Evolutionary conservation across 2,888 invertebrate species (phyloP).

Genomic region (Drosophila cognata): DNA sequence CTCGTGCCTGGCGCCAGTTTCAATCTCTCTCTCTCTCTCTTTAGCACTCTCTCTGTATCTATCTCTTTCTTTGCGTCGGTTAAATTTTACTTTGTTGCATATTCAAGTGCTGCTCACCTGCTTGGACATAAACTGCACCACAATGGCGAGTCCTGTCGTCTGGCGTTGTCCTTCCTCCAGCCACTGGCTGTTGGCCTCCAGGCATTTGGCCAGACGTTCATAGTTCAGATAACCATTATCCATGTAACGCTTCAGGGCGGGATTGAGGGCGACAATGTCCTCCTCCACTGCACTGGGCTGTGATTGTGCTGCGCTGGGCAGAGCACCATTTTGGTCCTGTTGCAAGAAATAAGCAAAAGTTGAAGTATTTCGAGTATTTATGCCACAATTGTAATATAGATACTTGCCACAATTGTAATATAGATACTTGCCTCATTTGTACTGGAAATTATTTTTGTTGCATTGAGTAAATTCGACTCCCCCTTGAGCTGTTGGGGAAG

Average conservation of each 20-base stretch:
- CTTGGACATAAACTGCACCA: slow-evolving; percentile 93
- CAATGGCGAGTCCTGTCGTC: slow-evolving; percentile 92
- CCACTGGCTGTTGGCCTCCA: slow-evolving; percentile 44
- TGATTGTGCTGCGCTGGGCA: slow-evolving; percentile 5
- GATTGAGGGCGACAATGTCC: slow-evolving; percentile 36
- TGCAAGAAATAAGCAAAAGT: background rate
- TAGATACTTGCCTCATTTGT: slow-evolving; percentile 54
- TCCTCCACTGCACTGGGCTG: slow-evolving; percentile 14
- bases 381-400: background rate
- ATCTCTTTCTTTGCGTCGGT: background rate
- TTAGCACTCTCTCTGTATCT: background rate
- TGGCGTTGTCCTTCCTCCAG: slow-evolving; percentile 86
- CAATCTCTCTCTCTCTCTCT: slow-evolving; percentile 1
- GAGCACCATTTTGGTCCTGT: slow-evolving; percentile 4
- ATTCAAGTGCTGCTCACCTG: slow-evolving; percentile 86
- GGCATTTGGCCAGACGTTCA: slow-evolving; percentile 59
- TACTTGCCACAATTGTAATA: slow-evolving; percentile 5
- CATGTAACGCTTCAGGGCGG: slow-evolving; percentile 51
- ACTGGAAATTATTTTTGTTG: slow-evolving; percentile 19
- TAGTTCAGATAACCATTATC: slow-evolving; percentile 69
- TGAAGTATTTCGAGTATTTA: no score
- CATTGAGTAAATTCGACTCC: slow-evolving; percentile 9
- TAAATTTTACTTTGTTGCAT: background rate
- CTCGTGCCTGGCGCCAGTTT: slow-evolving; percentile 56
- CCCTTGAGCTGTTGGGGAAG: slow-evolving; percentile 1